A percentile compares a stretch with the other conserved stretches of the same genome.
These are phyloP conservation scores for Drosophila affinis DNA, from an alignment of 2,888 invertebrate genomes.

Conservation along the genomic window DNA sequence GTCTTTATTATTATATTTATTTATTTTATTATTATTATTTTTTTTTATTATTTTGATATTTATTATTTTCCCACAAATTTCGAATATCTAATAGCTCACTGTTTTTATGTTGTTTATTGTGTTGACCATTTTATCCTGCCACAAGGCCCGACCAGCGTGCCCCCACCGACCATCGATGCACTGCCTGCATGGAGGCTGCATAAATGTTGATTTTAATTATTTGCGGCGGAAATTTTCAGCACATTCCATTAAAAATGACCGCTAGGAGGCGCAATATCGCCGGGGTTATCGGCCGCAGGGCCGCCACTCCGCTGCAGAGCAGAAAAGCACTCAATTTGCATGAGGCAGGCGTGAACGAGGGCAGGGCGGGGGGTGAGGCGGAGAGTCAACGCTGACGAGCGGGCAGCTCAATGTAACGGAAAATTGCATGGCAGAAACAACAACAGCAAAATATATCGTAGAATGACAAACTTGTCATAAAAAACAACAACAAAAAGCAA, in stretches of 20 bases:
- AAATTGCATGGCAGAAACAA: conserved; percentile 59
- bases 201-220: not conserved
- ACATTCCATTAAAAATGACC: not conserved
- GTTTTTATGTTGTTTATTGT: too few species aligned
- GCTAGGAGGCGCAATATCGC: not conserved
- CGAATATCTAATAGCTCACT: too few species aligned
- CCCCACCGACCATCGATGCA: too few species aligned
- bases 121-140: too few species aligned
- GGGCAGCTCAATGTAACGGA: conserved; percentile 69
- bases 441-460: conserved; percentile 1
- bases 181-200: not conserved
- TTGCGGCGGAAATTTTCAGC: not conserved
- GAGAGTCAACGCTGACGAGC: conserved; percentile 17
- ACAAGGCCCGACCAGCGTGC: too few species aligned
- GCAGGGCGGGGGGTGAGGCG: conserved; percentile 53
- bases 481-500: conserved; percentile 50
- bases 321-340: conserved; percentile 43
- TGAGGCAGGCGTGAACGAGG: conserved; percentile 17
- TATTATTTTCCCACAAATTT: too few species aligned
- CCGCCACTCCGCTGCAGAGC: conserved; percentile 21
- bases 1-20: too few species aligned
- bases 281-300: conserved; percentile 1
- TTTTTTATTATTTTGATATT: too few species aligned
- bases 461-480: conserved; percentile 44
- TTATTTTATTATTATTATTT: too few species aligned